Evolutionary conservation across 2,113 vertebrate species (phyloP), one percentile per base, ranked within the genome.

Genomic region (Bolborhynchus lineola): DNA sequence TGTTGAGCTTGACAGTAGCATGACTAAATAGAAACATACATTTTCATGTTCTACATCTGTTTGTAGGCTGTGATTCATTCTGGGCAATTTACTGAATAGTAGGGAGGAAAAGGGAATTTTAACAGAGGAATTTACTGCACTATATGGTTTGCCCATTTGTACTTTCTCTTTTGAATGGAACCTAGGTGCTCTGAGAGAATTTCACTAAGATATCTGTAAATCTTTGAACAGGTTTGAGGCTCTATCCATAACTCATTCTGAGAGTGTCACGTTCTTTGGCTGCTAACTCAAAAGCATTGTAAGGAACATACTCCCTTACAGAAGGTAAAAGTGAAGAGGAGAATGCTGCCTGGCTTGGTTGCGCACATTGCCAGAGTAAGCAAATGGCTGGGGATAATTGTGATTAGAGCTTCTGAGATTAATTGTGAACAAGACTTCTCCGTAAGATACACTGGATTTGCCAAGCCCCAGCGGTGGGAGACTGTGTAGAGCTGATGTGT

Each of bases 51-150:
- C 78, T 84, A 29, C 26, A 13, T 65, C 87, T 91, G 0, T 82
- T 91, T 88, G 39, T 90, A 87, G 82, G 37, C 70, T 90, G 10
- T 82, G 91, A 94, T 85, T 96, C 84, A 85, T 49, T 72, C 86
- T 91, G 57, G 71, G 35, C 33, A 90, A 77, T 91, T 94, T 79
- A 19, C 70, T 79, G 92, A 82, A 77, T 29, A 44, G 59, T 4
- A 21, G 41, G 37, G 39, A 85, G 41, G 57, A 85, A 69, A 80
- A 72, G 49, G 47, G 53, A 91, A 47, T 75, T 84, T 89, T 25
- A 76, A 47, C 74, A 47, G 65, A 82, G 49, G 42, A 82, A 72
- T 88, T 59, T 79, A 14, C 49, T 65, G 84, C 81, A 71, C 1
- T 89, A 0, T 46, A 6, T 65, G 16, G 68, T 92, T 87, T 90